Evolutionary conservation across 2,113 vertebrate species (phyloP), one percentile per base, ranked within the genome.

Genomic region (Gopherus flavomarginatus): DNA sequence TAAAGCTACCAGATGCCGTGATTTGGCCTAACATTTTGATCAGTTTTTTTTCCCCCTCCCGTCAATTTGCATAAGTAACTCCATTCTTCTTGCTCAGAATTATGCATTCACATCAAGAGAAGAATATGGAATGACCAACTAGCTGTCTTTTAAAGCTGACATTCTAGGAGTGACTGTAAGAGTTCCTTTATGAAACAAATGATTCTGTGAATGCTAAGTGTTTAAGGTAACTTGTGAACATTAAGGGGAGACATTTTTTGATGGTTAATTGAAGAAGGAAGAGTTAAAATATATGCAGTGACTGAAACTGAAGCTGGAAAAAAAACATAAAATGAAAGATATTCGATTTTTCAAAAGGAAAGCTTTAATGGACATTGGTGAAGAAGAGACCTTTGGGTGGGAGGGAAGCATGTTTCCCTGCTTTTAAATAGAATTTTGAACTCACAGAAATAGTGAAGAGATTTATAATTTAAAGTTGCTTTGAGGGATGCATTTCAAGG

Each of bases 391-490:
- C 80, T 94, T 89, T 85, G 86, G 82, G 16, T 77, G 42, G 38
- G 52, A 96, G 95, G 77, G 52, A 94, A 89, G 53, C 95, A 54
- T 42, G 59, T 57, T 85, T 94, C 91, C 56, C 35, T 83, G 17
- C 65, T 14, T 90, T 94, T 94, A 95, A 96, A 95, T 80, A 93
- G 90, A 94, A 96, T 93, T 93, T 87, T 92, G 92, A 90, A 87
- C 75, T 95, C 57, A 52, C 53, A 88, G 93, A 96, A 79, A 81
- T 2, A 88, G 6, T 81, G 84, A 90, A 87, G 85, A 87, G 56
- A 92, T 90, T 90, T 92, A 88, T 91, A 88, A 90, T 19, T 94
- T 89, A 72, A 21, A 88, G 90, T 5, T 38, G 11, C 31, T 78
- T 31, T 85, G 93, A 85, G 85, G 65, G 49, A 86, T 85, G 75